phyloP scores from a whole-genome alignment of 1,140 invertebrate genomes.

The Maniola jurtina region DNA sequence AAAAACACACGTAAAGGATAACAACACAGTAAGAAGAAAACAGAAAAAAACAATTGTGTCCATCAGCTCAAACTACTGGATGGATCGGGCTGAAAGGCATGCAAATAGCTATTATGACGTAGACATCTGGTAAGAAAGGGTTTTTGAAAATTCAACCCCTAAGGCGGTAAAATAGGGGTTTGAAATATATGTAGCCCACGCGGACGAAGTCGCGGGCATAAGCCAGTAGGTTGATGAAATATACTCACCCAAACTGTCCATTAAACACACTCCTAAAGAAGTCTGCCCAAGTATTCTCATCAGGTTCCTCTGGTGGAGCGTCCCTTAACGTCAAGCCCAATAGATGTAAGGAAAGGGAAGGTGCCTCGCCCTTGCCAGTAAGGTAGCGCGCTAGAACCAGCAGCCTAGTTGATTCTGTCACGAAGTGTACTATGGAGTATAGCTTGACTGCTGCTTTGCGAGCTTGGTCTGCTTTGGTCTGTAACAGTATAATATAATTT shows the following conservation, averaged over 20 bases:
- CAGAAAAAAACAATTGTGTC: no score
- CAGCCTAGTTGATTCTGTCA: constrained; percentile 29
- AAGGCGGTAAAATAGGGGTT: no score
- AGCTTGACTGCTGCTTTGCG: constrained; percentile 48
- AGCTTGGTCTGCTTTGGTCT: constrained; percentile 39
- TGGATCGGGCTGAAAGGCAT: no score
- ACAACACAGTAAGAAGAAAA: no score
- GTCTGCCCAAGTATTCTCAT: constrained; percentile 48
- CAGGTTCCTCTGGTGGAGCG: constrained; percentile 42
- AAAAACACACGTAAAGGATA: no score
- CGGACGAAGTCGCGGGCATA: no score
- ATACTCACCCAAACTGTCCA: constrained; percentile 49
- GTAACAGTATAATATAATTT: constrained; percentile 10
- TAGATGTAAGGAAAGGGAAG: constrained; percentile 34
- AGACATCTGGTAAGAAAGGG: no score
- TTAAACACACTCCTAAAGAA: constrained; percentile 34
- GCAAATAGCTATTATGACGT: no score
- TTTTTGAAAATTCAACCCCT: no score
- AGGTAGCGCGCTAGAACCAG: constrained; percentile 45
- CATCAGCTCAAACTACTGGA: no score
- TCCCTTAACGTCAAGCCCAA: constrained; percentile 48
- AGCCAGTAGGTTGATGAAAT: background rate
- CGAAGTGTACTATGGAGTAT: constrained; percentile 43
- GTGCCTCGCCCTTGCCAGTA: constrained; percentile 27
- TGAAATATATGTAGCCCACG: no score